These are phyloP conservation scores for Ditula angustiorana DNA, from an alignment of 2,888 invertebrate genomes.

Conservation along the genomic window DNA sequence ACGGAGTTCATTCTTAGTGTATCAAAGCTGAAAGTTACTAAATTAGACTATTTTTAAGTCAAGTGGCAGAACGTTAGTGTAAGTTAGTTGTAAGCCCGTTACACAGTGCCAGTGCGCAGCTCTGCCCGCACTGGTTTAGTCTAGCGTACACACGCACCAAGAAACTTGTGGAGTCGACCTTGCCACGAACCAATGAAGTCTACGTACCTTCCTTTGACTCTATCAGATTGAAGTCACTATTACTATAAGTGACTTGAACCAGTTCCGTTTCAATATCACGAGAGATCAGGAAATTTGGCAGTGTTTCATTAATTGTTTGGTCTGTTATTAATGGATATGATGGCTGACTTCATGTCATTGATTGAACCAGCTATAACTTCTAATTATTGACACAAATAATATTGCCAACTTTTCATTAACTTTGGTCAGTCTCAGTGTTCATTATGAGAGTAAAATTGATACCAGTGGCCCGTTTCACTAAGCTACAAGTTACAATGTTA, in stretches of 20 bases:
- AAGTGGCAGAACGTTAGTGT: conserved; percentile 46
- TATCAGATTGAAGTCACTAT: not conserved
- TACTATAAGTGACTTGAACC: not conserved
- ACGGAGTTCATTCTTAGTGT: not conserved
- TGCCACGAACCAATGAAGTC: conserved; percentile 12
- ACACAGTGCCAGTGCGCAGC: conserved; percentile 78
- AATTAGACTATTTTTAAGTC: conserved; percentile 27
- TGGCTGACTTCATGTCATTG: not conserved
- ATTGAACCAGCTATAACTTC: not conserved
- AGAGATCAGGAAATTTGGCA: not conserved
- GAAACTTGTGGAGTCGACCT: conserved; percentile 62
- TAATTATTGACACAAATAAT: no score
- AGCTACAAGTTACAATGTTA: no score
- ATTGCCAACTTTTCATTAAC: no score
- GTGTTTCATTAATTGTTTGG: no score
- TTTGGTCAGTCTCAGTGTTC: no score
- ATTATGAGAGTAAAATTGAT: no score
- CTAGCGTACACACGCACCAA: conserved; percentile 75
- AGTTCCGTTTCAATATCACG: not conserved
- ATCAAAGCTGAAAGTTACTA: no score
- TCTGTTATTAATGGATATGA: no score
- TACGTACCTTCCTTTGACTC: conserved; percentile 8
- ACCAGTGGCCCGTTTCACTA: no score
- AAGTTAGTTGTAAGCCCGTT: conserved; percentile 72
- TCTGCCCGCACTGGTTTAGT: conserved; percentile 72